phyloP scores from a whole-genome alignment of 2,797 vertebrate genomes.

The Aldrovandia affinis region DNA sequence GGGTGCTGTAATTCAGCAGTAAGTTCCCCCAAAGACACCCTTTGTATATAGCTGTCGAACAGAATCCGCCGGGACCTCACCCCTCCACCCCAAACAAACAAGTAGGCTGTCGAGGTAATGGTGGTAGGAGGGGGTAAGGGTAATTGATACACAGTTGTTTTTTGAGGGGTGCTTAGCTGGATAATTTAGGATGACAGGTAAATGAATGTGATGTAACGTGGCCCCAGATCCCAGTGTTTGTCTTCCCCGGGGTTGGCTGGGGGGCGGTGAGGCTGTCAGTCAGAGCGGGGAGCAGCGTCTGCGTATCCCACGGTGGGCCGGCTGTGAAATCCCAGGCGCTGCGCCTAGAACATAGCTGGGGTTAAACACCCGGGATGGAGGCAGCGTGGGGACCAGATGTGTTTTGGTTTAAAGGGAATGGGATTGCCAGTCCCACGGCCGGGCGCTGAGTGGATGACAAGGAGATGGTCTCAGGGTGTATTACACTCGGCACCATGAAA shows the following conservation, averaged over 20 bases:
- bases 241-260: not conserved
- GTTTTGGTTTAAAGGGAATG: not conserved
- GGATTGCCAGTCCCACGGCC: not conserved
- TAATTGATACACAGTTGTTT: slow-evolving; percentile 10
- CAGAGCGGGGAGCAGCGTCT: not conserved
- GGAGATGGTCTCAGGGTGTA: not conserved
- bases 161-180: slow-evolving; percentile 12
- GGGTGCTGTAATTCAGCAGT: not conserved
- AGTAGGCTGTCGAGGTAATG: not conserved
- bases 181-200: slow-evolving; percentile 16
- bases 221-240: slow-evolving; percentile 2
- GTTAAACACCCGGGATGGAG: not conserved
- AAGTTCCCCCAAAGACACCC: slow-evolving; percentile 4
- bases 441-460: not conserved
- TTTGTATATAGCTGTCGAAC: slow-evolving; percentile 22
- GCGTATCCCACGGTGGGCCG: not conserved
- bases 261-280: not conserved
- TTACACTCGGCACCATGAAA: not conserved
- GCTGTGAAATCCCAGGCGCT: slow-evolving; percentile 4
- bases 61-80: not conserved
- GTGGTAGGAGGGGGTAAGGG: not conserved
- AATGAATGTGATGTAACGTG: slow-evolving; percentile 5
- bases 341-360: not conserved
- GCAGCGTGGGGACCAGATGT: slow-evolving; percentile 11
- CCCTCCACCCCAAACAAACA: slow-evolving; percentile 18